Evolutionary conservation across 2,888 invertebrate species (phyloP).

Genomic region (Panzeria rudis): DNA sequence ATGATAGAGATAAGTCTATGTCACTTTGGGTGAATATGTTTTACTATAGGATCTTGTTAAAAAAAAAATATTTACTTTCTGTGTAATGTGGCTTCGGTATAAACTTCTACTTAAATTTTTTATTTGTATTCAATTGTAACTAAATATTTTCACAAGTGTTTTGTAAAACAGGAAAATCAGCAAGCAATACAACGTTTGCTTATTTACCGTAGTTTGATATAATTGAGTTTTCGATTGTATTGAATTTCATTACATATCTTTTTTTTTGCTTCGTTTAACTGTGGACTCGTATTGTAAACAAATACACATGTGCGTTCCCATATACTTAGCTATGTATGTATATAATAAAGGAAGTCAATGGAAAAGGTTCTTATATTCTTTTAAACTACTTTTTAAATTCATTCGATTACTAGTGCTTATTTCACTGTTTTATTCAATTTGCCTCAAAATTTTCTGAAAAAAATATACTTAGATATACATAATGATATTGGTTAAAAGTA

Average conservation of each 20-base stretch:
- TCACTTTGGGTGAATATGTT: too few relatives aligned
- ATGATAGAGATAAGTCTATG: too few relatives aligned
- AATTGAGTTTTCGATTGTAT: neutral
- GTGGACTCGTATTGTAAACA: neutral
- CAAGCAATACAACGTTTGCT: too few relatives aligned
- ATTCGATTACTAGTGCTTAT: constrained; percentile 7
- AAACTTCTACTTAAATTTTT: neutral
- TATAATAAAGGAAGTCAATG: neutral
- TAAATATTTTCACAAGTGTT: neutral
- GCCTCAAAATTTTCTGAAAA: neutral
- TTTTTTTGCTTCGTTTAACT: too few relatives aligned
- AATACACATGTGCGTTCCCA: neutral
- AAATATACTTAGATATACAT: too few relatives aligned
- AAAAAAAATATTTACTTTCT: neutral
- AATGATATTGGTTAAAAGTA: too few relatives aligned
- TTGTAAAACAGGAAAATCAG: neutral
- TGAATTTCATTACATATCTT: too few relatives aligned
- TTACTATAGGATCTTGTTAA: too few relatives aligned
- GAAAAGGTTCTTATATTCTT: constrained; percentile 42
- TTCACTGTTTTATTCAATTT: constrained; percentile 28
- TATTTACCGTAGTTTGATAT: neutral
- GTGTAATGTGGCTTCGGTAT: neutral
- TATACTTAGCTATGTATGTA: neutral
- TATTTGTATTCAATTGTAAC: neutral
- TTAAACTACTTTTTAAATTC: constrained; percentile 47